Evolutionary conservation across 2,113 vertebrate species (phyloP).

Genomic region (Mormoops blainvillei): DNA sequence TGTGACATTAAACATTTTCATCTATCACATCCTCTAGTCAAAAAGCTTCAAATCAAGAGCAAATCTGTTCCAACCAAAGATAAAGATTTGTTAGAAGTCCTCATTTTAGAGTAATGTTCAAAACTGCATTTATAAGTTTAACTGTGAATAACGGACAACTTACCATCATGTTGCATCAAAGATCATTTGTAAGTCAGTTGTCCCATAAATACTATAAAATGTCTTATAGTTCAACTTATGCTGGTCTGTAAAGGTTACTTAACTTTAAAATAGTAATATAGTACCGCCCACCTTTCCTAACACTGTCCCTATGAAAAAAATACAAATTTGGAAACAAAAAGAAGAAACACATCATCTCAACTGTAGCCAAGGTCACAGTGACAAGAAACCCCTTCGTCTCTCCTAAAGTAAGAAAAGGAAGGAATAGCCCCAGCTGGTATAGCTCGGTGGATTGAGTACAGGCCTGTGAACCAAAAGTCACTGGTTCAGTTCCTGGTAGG

Average conservation of each 20-base stretch:
- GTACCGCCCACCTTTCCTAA: constrained; percentile 28
- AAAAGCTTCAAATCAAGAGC: constrained; percentile 4
- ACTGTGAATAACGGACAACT: constrained; percentile 50
- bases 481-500: too few relatives aligned
- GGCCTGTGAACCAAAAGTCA: too few relatives aligned
- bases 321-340: constrained; percentile 5
- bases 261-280: constrained; percentile 40
- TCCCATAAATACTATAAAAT: constrained; percentile 50
- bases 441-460: too few relatives aligned
- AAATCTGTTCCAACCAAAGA: constrained; percentile 30
- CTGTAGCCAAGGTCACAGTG: not conserved
- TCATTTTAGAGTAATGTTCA: constrained; percentile 6
- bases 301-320: not conserved
- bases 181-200: constrained; percentile 36
- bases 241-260: constrained; percentile 47
- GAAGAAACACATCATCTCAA: not conserved
- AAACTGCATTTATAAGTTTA: constrained; percentile 40
- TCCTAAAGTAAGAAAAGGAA: not conserved
- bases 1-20: constrained; percentile 20
- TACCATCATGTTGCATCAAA: constrained; percentile 53
- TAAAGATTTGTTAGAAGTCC: not conserved
- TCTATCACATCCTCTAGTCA: not conserved
- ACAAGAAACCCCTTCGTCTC: not conserved
- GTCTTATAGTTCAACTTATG: constrained; percentile 39
- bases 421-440: not conserved